Evolutionary conservation across 1,140 invertebrate species (phyloP), one percentile per base, ranked within the genome.

Genomic region (Steinernema feltiae): DNA sequence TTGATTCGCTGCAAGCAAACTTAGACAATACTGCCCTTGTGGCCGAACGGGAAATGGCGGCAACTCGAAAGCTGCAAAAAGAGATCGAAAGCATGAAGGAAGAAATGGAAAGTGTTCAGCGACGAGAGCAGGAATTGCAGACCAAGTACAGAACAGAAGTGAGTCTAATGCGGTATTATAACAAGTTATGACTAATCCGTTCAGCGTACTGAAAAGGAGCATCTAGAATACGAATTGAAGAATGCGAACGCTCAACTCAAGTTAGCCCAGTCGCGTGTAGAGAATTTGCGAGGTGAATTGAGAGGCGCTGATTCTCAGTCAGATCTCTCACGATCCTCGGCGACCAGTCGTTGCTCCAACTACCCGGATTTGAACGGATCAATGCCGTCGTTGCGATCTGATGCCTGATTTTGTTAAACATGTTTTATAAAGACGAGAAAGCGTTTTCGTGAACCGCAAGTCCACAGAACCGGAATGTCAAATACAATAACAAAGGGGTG

Each of bases 181-280:
- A 0, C 70, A 75, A 17, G n/a, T 63, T 7, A 15, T 15, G 24
- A 15, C 7, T 15, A 17, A 15, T 27, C 18, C 12, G 12, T 75
- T 74, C 73, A 75, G 73, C 7, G 72, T 21, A 15, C 73, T 2
- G 74, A 76, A 35, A 75, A 41, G 21, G 74, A 76, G 31, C 30
- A 32, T 27, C 32, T 76, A n/a, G 74, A 76, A 35, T 71, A 77
- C 15, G 71, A 76, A 29, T 21, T 76, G 30, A 76, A 76, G 74
- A 76, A 29, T 15, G 1, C 24, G 0, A 71, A 76, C 21, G 74
- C 29, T 2, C 71, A 76, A 24, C 72, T 76, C 74, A 77, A 76
- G 72, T 30, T 75, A 0, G 74, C 72, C 15, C 74, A 63, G 53
- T 15, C 24, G 7, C 7, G 53, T 15, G 53, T 63, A 21, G 53